phyloP scores from a whole-genome alignment of 2,888 invertebrate genomes.

The Coenonympha glycerion region DNA sequence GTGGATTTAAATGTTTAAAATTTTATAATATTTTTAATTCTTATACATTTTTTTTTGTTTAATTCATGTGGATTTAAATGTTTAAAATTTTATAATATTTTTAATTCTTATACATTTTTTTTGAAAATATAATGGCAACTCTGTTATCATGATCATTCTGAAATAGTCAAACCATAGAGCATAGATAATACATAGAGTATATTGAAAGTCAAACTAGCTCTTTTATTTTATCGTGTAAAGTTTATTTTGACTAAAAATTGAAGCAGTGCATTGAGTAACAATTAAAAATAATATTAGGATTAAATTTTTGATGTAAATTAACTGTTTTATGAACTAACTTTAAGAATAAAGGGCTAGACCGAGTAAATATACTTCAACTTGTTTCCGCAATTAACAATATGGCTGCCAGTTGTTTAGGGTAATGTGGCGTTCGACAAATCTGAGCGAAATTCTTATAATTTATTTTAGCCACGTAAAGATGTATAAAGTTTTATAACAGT shows the following conservation, averaged over 20 bases:
- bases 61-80: no score
- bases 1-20: no score
- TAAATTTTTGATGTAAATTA: not conserved
- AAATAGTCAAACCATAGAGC: constrained; percentile 31
- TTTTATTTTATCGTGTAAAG: constrained; percentile 24
- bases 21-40: no score
- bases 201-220: constrained; percentile 31
- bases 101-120: no score
- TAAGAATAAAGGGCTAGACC: constrained; percentile 31
- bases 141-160: constrained; percentile 26
- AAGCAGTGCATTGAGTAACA: constrained; percentile 1
- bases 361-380: constrained; percentile 41
- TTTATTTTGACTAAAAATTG: constrained; percentile 1
- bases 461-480: constrained; percentile 68
- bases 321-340: not conserved
- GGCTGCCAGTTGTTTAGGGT: constrained; percentile 76
- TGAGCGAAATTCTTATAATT: constrained; percentile 71
- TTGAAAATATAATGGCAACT: constrained; percentile 24
- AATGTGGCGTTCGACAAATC: constrained; percentile 75
- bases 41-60: no score
- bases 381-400: constrained; percentile 71
- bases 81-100: no score
- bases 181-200: no score
- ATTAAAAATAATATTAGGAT: constrained; percentile 7
- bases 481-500: constrained; percentile 74